These are phyloP conservation scores for Sebastes taczanowskii DNA, from an alignment of 2,797 vertebrate species.

Conservation along the genomic window DNA sequence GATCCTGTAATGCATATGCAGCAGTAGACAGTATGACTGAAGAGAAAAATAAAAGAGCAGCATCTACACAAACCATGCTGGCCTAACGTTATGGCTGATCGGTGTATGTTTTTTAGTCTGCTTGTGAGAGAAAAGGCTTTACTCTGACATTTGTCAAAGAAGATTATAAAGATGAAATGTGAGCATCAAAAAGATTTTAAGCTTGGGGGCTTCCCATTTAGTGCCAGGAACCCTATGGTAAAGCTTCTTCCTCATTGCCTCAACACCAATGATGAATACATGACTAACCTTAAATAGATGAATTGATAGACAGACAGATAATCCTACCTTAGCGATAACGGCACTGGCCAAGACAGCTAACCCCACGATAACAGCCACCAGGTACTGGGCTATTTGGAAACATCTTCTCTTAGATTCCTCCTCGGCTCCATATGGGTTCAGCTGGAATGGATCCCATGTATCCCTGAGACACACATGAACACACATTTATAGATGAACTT, in stretches of 20 bases:
- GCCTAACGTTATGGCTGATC: too few species aligned
- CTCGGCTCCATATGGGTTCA: conserved; percentile 82
- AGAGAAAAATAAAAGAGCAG: background rate
- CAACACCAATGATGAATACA: background rate
- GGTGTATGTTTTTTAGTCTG: background rate
- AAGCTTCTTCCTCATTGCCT: background rate
- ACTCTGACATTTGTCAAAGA: background rate
- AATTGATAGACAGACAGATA: background rate
- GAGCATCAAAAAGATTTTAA: background rate
- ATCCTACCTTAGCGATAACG: conserved; percentile 79
- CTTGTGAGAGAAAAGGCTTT: background rate
- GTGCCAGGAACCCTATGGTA: background rate
- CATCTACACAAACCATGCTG: background rate
- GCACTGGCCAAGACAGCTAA: conserved; percentile 75
- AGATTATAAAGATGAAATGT: background rate
- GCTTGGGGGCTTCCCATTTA: background rate
- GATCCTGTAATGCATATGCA: background rate
- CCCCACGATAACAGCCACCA: conserved; percentile 80
- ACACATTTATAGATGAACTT: background rate
- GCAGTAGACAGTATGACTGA: background rate
- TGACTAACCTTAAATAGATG: background rate
- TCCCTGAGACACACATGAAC: conserved; percentile 68
- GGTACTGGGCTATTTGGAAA: conserved; percentile 73
- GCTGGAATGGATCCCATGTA: conserved; percentile 85
- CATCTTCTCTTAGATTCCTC: conserved; percentile 79